These are phyloP conservation scores for Campylorhamphus procurvoides DNA, from an alignment of 2,113 vertebrate species.

Conservation along the genomic window DNA sequence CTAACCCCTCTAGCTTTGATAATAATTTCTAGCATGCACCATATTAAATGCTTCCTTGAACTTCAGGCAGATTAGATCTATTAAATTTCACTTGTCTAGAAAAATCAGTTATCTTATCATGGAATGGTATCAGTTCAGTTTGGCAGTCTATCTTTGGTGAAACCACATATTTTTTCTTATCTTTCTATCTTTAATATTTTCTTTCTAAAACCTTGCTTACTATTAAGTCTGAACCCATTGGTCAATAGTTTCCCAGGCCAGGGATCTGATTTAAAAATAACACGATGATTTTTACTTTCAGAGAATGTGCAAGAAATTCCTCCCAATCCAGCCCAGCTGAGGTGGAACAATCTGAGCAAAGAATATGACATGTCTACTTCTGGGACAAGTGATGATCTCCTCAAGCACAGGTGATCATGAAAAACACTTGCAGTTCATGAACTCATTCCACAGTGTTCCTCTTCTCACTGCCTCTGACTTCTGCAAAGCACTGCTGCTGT, in stretches of 20 bases:
- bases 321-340: background rate
- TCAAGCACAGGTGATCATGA: background rate
- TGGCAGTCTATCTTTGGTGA: background rate
- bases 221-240: background rate
- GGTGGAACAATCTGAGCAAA: background rate
- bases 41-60: background rate
- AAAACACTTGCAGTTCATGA: background rate
- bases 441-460: background rate
- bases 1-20: background rate
- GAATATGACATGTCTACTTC: background rate
- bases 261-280: background rate
- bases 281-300: background rate
- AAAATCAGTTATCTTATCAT: constrained; percentile 5
- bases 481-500: background rate
- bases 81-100: constrained; percentile 28
- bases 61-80: background rate
- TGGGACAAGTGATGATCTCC: background rate
- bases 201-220: background rate
- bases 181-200: background rate
- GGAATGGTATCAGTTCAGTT: background rate
- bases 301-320: background rate
- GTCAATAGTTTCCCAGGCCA: background rate
- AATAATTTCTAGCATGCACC: background rate
- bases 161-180: background rate
- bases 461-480: background rate